Base-by-base conservation (phyloP, 2,888 invertebrate species). In the Ennomos erosarius region DNA sequence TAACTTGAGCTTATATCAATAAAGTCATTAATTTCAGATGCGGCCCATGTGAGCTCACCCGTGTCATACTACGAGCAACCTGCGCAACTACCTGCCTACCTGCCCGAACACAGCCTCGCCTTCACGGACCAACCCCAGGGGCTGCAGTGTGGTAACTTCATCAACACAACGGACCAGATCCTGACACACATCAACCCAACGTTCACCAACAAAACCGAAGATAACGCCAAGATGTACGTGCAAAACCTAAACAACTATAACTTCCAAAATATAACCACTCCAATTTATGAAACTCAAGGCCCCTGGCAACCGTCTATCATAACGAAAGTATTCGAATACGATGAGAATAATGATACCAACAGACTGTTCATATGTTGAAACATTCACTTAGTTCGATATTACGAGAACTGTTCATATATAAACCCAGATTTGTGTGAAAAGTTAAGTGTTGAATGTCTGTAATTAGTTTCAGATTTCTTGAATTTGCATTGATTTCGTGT, bases 181-280 rank as follows among this genome's bases (percentile, higher is more conserved):
- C 72, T 90, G 59, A 87, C 88, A 1, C 90, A 90, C 76, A 88
- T 90, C 65, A 86, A 90, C 75, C 90, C 90, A 9, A 74, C 73
- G 11, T 86, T 90, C 62, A 85, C 88, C 50, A 76, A 81, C 62
- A 68, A 60, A 47, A 53, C 40, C 16, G 63, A 64, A 35, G 55
- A 60, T n/a, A 51, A 52, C 57, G 42, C 50, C 36, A 60, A 59
- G 47, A 50, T 63, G 51, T 59, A 57, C 37, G 53, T 59, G 3
- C 59, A 61, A 16, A 59, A 66, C 40, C 10, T 58, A 12, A 26
- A 59, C 8, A 55, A 43, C 33, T 46, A 40, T 9, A 45, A 52
- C 16, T 46, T 62, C 11, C 44, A 59, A 38, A 13, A 10, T 40
- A 45, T 12, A 11, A 35, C 39, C 44, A 44, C 60, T 57, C 11